Evolutionary conservation across 2,113 vertebrate species (phyloP).

Genomic region (Prinia subflava): DNA sequence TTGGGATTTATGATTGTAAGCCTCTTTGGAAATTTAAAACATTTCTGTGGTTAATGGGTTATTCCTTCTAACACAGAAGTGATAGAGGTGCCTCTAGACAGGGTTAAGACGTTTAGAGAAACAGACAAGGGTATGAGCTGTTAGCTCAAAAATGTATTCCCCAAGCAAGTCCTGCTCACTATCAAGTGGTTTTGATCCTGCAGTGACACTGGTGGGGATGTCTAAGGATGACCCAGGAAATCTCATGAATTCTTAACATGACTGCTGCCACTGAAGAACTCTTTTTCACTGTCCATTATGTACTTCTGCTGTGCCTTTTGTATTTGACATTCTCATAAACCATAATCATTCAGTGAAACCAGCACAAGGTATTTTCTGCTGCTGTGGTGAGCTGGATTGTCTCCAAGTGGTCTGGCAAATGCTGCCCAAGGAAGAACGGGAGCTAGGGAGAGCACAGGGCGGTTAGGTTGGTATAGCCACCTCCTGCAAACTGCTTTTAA

Average conservation of each 20-base stretch:
- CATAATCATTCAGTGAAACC: background rate
- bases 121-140: background rate
- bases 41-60: background rate
- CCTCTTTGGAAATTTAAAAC: background rate
- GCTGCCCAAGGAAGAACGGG: background rate
- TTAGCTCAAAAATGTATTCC: background rate
- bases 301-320: background rate
- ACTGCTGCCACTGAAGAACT: background rate
- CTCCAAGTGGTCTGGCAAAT: background rate
- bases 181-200: background rate
- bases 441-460: rapidly evolving
- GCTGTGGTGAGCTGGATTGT: background rate
- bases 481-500: background rate
- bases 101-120: background rate
- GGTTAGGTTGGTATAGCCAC: background rate
- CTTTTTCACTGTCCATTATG: background rate
- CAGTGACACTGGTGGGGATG: background rate
- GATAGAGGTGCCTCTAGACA: background rate
- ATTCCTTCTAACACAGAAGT: background rate
- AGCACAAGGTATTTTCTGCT: background rate
- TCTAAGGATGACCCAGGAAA: background rate
- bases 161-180: background rate
- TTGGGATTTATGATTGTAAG: background rate
- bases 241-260: background rate
- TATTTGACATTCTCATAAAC: background rate